Base-by-base conservation (phyloP, 2,888 invertebrate species). In the Iselma pallidipennis region DNA sequence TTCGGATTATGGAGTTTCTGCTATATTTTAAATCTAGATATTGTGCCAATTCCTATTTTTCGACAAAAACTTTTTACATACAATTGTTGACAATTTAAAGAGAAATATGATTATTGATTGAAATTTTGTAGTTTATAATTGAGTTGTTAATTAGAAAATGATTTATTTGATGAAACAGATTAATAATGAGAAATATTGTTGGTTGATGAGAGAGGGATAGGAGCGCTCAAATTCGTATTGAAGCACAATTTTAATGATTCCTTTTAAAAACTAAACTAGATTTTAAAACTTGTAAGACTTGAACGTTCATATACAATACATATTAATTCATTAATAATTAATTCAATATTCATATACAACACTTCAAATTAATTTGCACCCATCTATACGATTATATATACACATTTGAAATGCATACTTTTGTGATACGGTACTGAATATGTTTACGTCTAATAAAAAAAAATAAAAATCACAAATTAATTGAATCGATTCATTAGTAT, bases 341-440 rank as follows among this genome's bases (percentile, higher is more conserved):
- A 58, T 58, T 29, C 29, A 52, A n/a, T 58, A 55, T 49, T 29
- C 54, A 57, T 37, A 37, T 37, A 4, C 55, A 50, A 59, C 49
- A 59, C 54, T 55, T 59, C 54, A 25, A 51, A 66, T 67, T 6
- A 61, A 59, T 67, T 62, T 63, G 71, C 72, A 72, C 70, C 59
- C 67, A 69, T 68, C 67, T 68, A 71, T 70, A 65, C 68, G 28
- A 28, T 45, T 45, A 71, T 72, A 61, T 70, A 67, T 72, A 72
- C 72, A 72, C 72, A 28, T 7, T 28, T 28, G 28, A 28, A n/a
- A n/a, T n/a, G n/a, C 4, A 28, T 28, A 28, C 4, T 28, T 72
- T 72, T 72, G 72, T 72, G 72, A 72, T 72, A 72, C 67, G 61
- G 67, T 57, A 61, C 19, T 9, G 21, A 21, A 21, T 45, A 21